Percentiles rank a stretch among this genome's conserved stretches.
Conservation (phyloP, 2,797 vertebrate species). For the Monodelphis domestica region DNA sequence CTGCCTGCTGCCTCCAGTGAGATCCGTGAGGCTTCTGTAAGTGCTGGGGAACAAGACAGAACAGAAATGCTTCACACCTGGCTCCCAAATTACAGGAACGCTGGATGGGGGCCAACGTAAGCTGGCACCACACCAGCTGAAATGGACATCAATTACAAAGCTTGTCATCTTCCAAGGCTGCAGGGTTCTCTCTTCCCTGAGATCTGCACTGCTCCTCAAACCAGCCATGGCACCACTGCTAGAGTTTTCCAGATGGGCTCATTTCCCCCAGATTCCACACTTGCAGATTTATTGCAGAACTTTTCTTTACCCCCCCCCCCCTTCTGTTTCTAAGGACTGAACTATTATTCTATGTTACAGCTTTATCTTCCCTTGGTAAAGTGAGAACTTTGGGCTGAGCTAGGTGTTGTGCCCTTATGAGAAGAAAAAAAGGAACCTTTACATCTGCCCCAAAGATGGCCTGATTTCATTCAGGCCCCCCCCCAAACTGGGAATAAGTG, state of each 20-base stretch:
- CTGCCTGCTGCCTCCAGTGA: slow-evolving; percentile 83
- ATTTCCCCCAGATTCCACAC: slow-evolving; percentile 82
- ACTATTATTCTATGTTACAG: slow-evolving; percentile 77
- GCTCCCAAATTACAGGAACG: slow-evolving; percentile 87
- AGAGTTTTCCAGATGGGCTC: slow-evolving; percentile 87
- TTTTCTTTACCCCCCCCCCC: slow-evolving; percentile 56
- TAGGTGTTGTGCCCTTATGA: slow-evolving; percentile 62
- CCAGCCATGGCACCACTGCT: slow-evolving; percentile 80
- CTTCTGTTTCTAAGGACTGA: slow-evolving; percentile 73
- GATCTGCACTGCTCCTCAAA: slow-evolving; percentile 81
- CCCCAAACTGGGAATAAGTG: slow-evolving; percentile 59
- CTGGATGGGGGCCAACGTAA: slow-evolving; percentile 87
- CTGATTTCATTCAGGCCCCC: slow-evolving; percentile 66
- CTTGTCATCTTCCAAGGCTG: slow-evolving; percentile 87
- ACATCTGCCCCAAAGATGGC: slow-evolving; percentile 48
- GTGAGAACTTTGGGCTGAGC: slow-evolving; percentile 56
- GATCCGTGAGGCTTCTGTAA: slow-evolving; percentile 86
- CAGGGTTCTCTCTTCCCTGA: slow-evolving; percentile 80
- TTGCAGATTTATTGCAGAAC: slow-evolving; percentile 82
- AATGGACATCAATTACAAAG: slow-evolving; percentile 89
- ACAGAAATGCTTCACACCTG: slow-evolving; percentile 90
- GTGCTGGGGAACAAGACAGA: slow-evolving; percentile 88
- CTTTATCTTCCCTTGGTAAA: slow-evolving; percentile 77
- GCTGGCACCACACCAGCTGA: slow-evolving; percentile 89
- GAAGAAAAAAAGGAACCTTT: slow-evolving; percentile 62